These are phyloP conservation scores for Trachymyrmex cornetzi DNA, from an alignment of 1,140 invertebrate species.

Conservation along the genomic window DNA sequence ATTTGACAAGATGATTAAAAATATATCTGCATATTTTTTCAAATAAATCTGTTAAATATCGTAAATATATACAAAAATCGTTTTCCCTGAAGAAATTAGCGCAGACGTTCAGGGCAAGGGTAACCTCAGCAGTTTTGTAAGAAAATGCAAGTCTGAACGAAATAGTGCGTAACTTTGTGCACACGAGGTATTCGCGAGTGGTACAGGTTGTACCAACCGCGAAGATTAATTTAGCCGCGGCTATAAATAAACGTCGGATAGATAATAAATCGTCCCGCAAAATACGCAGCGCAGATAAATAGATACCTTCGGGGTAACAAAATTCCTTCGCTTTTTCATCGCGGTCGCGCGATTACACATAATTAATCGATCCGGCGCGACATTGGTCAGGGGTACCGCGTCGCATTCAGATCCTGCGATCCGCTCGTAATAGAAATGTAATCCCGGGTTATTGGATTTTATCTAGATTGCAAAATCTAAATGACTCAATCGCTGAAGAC, in stretches of 20 bases:
- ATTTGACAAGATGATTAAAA: neutral
- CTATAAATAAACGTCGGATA: constrained; percentile 61
- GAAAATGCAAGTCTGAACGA: constrained; percentile 14
- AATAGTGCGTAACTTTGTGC: constrained; percentile 42
- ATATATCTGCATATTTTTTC: neutral
- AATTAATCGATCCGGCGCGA: constrained; percentile 61
- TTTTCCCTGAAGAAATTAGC: neutral
- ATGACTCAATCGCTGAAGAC: constrained; percentile 52
- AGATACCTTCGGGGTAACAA: constrained; percentile 56
- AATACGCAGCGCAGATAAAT: constrained; percentile 56
- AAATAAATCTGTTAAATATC: neutral
- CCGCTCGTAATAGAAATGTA: constrained; percentile 76
- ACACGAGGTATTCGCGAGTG: constrained; percentile 15
- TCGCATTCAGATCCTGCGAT: constrained; percentile 20
- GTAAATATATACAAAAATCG: neutral
- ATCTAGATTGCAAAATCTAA: constrained; percentile 79
- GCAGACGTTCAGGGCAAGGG: neutral
- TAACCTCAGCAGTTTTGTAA: neutral
- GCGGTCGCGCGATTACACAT: constrained; percentile 48
- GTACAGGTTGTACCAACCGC: constrained; percentile 18
- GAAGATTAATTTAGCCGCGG: constrained; percentile 58
- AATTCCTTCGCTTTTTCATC: constrained; percentile 57
- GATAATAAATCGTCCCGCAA: constrained; percentile 60
- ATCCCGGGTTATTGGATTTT: constrained; percentile 69
- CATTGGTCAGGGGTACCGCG: constrained; percentile 21